Evolutionary conservation across 2,113 vertebrate species (phyloP).

Genomic region (Scomber colias): DNA sequence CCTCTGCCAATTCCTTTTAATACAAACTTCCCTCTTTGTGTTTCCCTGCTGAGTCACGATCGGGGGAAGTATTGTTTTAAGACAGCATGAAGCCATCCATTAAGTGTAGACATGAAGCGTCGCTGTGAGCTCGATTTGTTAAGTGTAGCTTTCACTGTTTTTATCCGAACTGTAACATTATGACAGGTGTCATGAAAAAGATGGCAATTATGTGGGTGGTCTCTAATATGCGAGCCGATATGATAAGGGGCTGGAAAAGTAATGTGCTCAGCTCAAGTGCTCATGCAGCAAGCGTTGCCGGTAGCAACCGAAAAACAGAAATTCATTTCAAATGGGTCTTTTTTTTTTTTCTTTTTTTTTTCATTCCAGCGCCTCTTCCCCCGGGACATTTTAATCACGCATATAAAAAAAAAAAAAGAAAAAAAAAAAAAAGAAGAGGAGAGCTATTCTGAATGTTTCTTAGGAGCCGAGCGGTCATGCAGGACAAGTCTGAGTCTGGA

Average conservation of each 20-base stretch:
- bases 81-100: background rate
- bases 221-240: slow-evolving; percentile 30
- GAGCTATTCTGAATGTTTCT: slow-evolving; percentile 29
- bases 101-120: background rate
- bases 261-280: slow-evolving; percentile 36
- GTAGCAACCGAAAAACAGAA: slow-evolving; percentile 73
- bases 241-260: slow-evolving; percentile 43
- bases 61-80: background rate
- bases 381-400: slow-evolving; percentile 49
- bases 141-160: slow-evolving; percentile 19
- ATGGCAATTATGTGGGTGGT: slow-evolving; percentile 53
- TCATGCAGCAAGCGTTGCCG: slow-evolving; percentile 55
- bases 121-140: slow-evolving; percentile 9
- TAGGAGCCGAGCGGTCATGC: slow-evolving; percentile 14
- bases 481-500: slow-evolving; percentile 27
- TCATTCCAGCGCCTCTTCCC: slow-evolving; percentile 42
- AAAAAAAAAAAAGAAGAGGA: slow-evolving; percentile 16
- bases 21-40: background rate
- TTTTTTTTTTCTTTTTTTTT: background rate
- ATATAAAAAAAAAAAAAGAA: slow-evolving; percentile 35
- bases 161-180: slow-evolving; percentile 43
- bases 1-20: too few relatives aligned
- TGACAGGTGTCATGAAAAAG: slow-evolving; percentile 43
- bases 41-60: background rate
- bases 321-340: slow-evolving; percentile 59